Percentiles rank a stretch among this genome's conserved stretches.
phyloP scores from a whole-genome alignment of 2,113 vertebrate species.

The Petrocephalus zakoni region DNA sequence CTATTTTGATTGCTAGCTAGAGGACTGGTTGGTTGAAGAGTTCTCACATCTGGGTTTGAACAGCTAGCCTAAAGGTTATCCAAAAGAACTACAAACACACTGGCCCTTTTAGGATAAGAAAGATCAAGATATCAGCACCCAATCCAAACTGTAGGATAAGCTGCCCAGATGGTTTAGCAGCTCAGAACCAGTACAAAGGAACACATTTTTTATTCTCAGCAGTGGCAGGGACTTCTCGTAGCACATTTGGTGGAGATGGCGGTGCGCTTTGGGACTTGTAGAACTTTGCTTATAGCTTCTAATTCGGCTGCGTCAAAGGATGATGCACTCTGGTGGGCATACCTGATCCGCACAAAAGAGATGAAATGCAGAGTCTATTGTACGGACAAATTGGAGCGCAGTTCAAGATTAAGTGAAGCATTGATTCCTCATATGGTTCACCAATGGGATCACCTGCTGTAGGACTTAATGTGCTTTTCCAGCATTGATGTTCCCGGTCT shows the following conservation, averaged over 20 bases:
- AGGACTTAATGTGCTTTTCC: neutral
- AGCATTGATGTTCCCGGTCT: neutral
- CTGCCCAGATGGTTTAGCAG: neutral
- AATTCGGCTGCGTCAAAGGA: constrained; percentile 72
- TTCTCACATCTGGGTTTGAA: too few species aligned
- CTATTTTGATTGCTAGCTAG: neutral
- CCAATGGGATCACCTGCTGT: neutral
- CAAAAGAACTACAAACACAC: neutral
- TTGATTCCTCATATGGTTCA: neutral
- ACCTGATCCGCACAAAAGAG: constrained; percentile 46
- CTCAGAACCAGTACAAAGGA: neutral
- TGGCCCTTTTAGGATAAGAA: neutral
- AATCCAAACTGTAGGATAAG: neutral
- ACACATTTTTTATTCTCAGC: constrained; percentile 52
- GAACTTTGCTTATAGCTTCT: constrained; percentile 49
- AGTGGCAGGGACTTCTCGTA: constrained; percentile 47
- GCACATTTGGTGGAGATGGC: constrained; percentile 67
- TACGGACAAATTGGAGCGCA: constrained; percentile 17
- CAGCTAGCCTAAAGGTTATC: neutral
- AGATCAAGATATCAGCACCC: too few species aligned
- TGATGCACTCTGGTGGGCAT: constrained; percentile 53
- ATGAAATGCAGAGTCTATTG: constrained; percentile 35
- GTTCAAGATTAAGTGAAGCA: neutral
- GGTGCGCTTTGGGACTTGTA: constrained; percentile 56
- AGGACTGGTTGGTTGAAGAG: neutral